A percentile compares a stretch with the other conserved stretches of the same genome.
phyloP scores from a whole-genome alignment of 2,888 invertebrate species.

The Saturnia japonica region DNA sequence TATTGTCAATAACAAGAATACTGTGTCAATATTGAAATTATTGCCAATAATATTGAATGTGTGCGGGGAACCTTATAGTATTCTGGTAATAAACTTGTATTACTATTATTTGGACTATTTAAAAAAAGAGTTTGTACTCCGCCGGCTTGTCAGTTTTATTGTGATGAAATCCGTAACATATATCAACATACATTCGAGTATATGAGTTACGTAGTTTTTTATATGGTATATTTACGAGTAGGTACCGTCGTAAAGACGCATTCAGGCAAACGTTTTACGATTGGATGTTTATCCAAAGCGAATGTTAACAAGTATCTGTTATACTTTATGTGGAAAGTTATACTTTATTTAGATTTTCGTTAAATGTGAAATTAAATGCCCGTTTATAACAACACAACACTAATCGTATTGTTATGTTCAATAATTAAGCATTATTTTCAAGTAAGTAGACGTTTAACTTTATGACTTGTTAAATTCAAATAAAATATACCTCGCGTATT shows the following conservation, averaged over 20 bases:
- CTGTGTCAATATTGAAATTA: too few relatives aligned
- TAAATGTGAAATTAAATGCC: neutral
- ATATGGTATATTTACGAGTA: constrained; percentile 24
- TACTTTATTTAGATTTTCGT: neutral
- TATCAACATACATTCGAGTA: neutral
- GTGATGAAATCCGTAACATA: neutral
- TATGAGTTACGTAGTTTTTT: too few relatives aligned
- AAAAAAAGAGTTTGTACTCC: neutral
- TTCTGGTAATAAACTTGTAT: neutral
- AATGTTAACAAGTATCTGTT: constrained; percentile 36
- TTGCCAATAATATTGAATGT: too few relatives aligned
- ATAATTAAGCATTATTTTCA: neutral
- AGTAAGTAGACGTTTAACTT: neutral
- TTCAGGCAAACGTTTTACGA: constrained; percentile 27
- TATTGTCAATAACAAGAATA: too few relatives aligned
- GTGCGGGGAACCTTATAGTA: too few relatives aligned
- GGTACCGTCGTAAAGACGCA: constrained; percentile 34
- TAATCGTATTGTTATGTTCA: neutral
- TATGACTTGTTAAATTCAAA: too few relatives aligned
- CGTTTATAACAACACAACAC: neutral
- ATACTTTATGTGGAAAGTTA: constrained; percentile 22
- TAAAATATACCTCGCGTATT: too few relatives aligned
- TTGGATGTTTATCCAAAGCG: constrained; percentile 41
- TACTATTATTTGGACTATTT: too few relatives aligned
- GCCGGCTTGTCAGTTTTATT: neutral